Evolutionary conservation across 2,113 vertebrate species (phyloP).

Genomic region (Sterrhoptilus dennistouni): DNA sequence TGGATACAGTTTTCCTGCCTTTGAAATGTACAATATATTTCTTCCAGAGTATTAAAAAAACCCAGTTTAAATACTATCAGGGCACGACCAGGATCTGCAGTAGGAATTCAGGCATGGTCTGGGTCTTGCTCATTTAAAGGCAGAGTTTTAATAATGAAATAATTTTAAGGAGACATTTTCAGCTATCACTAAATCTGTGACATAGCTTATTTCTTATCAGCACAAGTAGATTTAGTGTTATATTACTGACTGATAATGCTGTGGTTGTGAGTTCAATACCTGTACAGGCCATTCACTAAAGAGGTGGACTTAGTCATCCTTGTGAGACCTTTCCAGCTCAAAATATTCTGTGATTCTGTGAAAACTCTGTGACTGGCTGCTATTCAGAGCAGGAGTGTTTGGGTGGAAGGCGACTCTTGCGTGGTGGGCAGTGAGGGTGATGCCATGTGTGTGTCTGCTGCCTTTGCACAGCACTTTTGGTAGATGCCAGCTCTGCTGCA

Average conservation of each 20-base stretch:
- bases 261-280: neutral
- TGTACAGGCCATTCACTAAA: neutral
- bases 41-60: neutral
- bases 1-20: neutral
- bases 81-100: neutral
- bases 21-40: neutral
- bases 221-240: neutral
- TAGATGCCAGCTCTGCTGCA: neutral
- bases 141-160: neutral
- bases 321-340: neutral
- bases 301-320: neutral
- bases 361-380: neutral
- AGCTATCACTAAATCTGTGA: neutral
- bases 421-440: rapidly evolving
- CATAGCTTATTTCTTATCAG: neutral
- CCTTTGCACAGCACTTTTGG: rapidly evolving
- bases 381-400: neutral
- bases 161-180: neutral
- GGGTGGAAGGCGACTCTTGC: rapidly evolving
- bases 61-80: neutral
- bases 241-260: neutral
- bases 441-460: rapidly evolving
- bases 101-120: neutral
- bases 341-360: neutral
- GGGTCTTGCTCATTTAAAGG: neutral